These are phyloP conservation scores for Saccostrea cuccullata DNA, from an alignment of 1,140 invertebrate species.

Conservation along the genomic window DNA sequence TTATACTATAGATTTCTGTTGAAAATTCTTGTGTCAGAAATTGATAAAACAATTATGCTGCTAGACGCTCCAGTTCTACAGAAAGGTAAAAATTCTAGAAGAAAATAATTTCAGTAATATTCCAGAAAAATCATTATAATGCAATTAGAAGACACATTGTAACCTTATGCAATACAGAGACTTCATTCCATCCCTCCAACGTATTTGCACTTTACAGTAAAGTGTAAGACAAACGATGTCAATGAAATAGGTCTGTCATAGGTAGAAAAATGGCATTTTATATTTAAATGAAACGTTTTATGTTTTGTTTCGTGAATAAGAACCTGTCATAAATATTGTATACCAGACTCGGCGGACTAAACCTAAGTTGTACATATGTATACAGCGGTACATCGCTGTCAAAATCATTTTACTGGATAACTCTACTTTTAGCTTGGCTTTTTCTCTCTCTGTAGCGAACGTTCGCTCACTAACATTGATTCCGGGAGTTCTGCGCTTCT, in stretches of 20 bases:
- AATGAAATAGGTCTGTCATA: neutral
- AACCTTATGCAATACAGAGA: neutral
- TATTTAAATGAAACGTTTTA: conserved; percentile 17
- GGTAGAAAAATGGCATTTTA: neutral
- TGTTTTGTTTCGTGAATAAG: neutral
- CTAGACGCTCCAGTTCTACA: neutral
- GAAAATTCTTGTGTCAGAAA: neutral
- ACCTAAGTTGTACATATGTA: neutral
- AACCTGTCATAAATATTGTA: neutral
- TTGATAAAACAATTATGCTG: neutral
- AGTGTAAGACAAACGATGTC: neutral
- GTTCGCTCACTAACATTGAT: conserved; percentile 8
- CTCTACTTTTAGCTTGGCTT: conserved; percentile 5
- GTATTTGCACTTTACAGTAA: neutral
- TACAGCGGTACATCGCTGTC: neutral
- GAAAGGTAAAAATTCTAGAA: neutral
- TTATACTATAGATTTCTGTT: neutral
- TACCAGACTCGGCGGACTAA: neutral
- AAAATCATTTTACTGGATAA: neutral
- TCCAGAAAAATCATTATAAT: neutral
- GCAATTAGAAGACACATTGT: neutral
- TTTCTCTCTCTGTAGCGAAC: neutral
- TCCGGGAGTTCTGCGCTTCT: neutral
- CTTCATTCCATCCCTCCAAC: neutral
- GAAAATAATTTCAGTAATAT: conserved; percentile 4